Evolutionary conservation across 2,888 invertebrate genomes (phyloP).

Genomic region (Synergus japonicus): DNA sequence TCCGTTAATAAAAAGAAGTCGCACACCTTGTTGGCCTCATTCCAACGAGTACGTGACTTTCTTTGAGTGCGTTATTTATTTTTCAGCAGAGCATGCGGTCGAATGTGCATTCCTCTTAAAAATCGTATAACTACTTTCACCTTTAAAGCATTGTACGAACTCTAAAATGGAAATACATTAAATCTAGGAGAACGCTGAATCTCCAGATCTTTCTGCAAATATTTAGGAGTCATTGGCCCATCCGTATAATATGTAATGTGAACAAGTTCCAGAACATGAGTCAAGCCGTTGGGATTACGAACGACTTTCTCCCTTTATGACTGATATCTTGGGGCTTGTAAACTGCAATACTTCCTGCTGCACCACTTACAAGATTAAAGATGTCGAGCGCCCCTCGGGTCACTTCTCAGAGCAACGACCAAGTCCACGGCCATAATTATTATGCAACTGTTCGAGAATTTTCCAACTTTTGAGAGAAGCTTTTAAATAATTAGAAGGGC

Average conservation of each 20-base stretch:
- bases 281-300: constrained; percentile 62
- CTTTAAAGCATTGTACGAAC: neutral
- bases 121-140: constrained; percentile 11
- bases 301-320: constrained; percentile 74
- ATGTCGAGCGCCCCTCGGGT: constrained; percentile 1
- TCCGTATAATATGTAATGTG: constrained; percentile 3
- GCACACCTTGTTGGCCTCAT: constrained; percentile 2
- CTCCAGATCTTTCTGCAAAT: neutral
- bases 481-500: too few relatives aligned
- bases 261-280: constrained; percentile 28
- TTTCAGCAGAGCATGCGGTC: constrained; percentile 13
- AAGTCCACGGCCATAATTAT: constrained; percentile 47
- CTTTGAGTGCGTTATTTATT: constrained; percentile 26
- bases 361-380: constrained; percentile 46
- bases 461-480: neutral
- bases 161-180: neutral
- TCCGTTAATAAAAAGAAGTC: constrained; percentile 13
- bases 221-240: constrained; percentile 32
- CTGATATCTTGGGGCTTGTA: constrained; percentile 66
- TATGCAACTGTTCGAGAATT: constrained; percentile 26
- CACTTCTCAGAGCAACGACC: constrained; percentile 15
- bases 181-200: neutral
- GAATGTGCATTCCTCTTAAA: constrained; percentile 20
- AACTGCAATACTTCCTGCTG: constrained; percentile 66
- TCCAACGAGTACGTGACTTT: constrained; percentile 30